Evolutionary conservation across 2,113 vertebrate species (phyloP).

Genomic region (Rhabdomys dilectus): DNA sequence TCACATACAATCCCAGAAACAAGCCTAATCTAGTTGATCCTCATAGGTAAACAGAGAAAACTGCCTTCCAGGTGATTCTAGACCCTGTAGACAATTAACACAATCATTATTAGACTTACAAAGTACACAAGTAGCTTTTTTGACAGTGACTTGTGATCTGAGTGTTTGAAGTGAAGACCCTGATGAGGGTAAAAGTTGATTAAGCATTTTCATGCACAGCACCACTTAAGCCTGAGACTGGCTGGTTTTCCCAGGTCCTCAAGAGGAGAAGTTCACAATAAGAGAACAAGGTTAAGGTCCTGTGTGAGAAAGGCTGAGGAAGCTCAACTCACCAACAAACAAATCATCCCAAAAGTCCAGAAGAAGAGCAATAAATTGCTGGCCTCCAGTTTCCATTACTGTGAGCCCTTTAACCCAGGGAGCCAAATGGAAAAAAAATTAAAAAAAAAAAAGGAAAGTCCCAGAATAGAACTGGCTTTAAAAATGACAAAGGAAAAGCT

Average conservation of each 20-base stretch:
- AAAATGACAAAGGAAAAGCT: conserved; percentile 66
- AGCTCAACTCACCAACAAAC: conserved; percentile 46
- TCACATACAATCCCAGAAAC: background rate
- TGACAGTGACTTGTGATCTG: background rate
- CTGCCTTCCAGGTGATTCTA: background rate
- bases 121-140: background rate
- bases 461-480: conserved; percentile 78
- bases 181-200: background rate
- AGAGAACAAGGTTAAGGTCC: conserved; percentile 45
- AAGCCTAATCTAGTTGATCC: background rate
- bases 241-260: conserved; percentile 33
- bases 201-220: background rate
- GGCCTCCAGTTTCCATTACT: conserved; percentile 79
- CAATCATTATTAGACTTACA: background rate
- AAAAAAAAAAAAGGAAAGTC: conserved; percentile 78
- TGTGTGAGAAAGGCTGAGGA: conserved; percentile 69
- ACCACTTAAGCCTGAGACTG: background rate
- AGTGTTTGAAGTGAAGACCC: background rate
- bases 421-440: conserved; percentile 73
- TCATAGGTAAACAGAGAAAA: background rate
- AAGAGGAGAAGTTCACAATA: background rate
- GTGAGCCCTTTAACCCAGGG: conserved; percentile 74
- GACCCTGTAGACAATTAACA: background rate
- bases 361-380: conserved; percentile 61
- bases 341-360: conserved; percentile 34